Evolutionary conservation across 2,113 vertebrate species (phyloP).

Genomic region (Poeciliopsis occidentalis): DNA sequence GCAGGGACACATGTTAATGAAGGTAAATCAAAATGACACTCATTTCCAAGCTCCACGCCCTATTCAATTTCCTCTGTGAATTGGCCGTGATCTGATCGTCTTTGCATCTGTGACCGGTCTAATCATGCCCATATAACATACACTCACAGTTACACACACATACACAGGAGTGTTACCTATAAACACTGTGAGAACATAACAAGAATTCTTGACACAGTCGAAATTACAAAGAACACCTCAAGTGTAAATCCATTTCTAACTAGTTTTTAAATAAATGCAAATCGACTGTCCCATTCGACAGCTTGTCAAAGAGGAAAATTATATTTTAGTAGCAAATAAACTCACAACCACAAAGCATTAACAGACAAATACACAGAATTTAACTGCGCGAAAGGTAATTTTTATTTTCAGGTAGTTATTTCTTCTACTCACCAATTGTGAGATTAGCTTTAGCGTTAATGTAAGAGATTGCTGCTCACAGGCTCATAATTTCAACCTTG

Average conservation of each 20-base stretch:
- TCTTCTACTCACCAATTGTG: background rate
- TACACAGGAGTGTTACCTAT: constrained; percentile 3
- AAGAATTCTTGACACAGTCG: constrained; percentile 3
- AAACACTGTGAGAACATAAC: background rate
- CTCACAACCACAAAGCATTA: background rate
- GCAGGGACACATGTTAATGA: constrained; percentile 69
- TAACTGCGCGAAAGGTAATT: too few relatives aligned
- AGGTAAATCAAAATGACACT: constrained; percentile 72
- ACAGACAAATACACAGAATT: background rate
- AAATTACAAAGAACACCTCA: constrained; percentile 8
- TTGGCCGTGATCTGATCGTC: constrained; percentile 55
- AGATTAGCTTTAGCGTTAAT: background rate
- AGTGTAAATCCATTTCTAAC: background rate
- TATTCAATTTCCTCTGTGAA: constrained; percentile 47
- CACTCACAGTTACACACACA: constrained; percentile 1
- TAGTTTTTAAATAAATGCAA: background rate
- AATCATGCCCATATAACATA: constrained; percentile 12
- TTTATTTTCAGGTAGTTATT: background rate
- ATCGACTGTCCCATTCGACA: background rate
- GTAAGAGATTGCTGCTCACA: background rate
- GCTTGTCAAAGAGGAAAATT: background rate
- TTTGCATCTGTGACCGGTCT: constrained; percentile 47
- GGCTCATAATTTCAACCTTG: background rate
- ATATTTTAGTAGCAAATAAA: background rate
- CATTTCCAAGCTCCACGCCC: constrained; percentile 59